Evolutionary conservation across 2,888 invertebrate species (phyloP), one percentile per base, ranked within the genome.

Genomic region (Eurytoma californica): DNA sequence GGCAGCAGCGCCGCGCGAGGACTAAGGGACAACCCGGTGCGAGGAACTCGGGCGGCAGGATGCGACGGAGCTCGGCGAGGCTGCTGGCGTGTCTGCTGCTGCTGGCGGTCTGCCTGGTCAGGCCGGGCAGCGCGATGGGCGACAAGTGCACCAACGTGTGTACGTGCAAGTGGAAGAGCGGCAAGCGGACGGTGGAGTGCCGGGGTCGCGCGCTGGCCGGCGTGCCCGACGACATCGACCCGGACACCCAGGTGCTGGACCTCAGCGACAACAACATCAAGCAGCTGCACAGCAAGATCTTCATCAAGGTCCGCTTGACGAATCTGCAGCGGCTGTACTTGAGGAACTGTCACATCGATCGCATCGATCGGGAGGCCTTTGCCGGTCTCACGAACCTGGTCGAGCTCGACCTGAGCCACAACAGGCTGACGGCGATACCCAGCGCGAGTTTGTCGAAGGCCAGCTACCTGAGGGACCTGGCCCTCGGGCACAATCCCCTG

Each of bases 131-230:
- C 68, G 86, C 86, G 66, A 84, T 85, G 77, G 85, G 84, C 51
- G 90, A 90, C 84, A 89, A 88, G 84, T 90, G 90, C 84, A 86
- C 88, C 75, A 88, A 88, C 75, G 85, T 88, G 85, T 97, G 97
- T 91, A 93, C 93, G 86, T 97, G 97, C 91, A 97, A 97, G 91
- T 97, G 97, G 97, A 97, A 97, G 91, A 95, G 95, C 86, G 97
- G 97, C 84, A 97, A 97, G 91, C 96, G 96, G 90, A 96, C 97
- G 70, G 97, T 97, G 81, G 97, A 97, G 91, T 97, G 97, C 91
- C 94, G 94, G 88, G 95, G 96, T 90, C 94, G 95, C 80, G 94
- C 94, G 80, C 93, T 97, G 83, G 96, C 95, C 86, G 94, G 95
- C 76, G 95, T 97, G 84, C 97, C 97, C 66, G 95, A 95, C 86